Conservation (phyloP, 37 sponge, comb jelly and placozoan species). For the Halisarca cf. caerulea region DNA sequence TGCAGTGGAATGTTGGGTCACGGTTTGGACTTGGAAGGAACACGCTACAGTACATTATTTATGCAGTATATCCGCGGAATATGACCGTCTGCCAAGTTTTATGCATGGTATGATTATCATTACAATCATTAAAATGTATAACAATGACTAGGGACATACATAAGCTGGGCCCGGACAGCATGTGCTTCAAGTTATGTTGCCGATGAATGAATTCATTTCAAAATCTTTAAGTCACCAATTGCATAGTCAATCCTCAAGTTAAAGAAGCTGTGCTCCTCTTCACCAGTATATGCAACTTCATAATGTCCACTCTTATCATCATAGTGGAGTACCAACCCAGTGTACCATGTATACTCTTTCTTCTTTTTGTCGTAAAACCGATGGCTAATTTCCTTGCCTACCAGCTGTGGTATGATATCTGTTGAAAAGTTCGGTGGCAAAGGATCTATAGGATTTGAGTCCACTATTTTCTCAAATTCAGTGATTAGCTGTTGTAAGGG, state of each 20-base stretch:
- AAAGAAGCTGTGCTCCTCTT: conserved; percentile 38
- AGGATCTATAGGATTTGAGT: neutral
- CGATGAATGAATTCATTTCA: too few relatives aligned
- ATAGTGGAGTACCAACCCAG: conserved; percentile 16
- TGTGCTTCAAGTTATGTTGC: too few relatives aligned
- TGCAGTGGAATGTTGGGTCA: too few relatives aligned
- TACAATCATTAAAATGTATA: too few relatives aligned
- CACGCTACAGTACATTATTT: too few relatives aligned
- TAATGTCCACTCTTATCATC: neutral
- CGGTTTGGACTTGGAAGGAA: too few relatives aligned
- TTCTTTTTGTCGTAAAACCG: conserved; percentile 28
- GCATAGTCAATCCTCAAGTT: neutral
- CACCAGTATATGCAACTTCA: conserved; percentile 35
- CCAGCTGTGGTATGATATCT: too few relatives aligned
- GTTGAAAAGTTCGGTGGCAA: neutral
- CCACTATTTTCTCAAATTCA: neutral
- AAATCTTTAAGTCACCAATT: conserved; percentile 2
- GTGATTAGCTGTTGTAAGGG: neutral
- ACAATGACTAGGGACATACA: too few relatives aligned
- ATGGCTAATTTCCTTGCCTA: conserved; percentile 31
- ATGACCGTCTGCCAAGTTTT: too few relatives aligned
- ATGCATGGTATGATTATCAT: too few relatives aligned
- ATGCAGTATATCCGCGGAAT: too few relatives aligned
- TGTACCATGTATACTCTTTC: conserved; percentile 4
- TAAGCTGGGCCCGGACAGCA: too few relatives aligned